Evolutionary conservation across 1,140 invertebrate species (phyloP).

Genomic region (Anastrepha obliqua): DNA sequence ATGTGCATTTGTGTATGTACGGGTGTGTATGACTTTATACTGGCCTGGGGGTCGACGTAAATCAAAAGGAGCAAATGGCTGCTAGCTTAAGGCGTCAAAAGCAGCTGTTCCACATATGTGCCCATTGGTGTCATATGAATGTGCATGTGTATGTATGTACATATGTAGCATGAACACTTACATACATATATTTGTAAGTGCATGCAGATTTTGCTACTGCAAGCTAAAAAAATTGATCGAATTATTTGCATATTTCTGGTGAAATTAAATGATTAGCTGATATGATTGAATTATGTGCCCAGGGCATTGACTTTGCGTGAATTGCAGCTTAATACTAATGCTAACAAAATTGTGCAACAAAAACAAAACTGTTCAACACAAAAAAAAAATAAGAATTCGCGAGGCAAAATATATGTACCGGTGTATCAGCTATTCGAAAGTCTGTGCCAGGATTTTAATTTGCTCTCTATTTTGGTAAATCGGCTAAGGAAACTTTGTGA

Average conservation of each 20-base stretch:
- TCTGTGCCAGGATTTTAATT: too few species aligned
- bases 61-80: slow-evolving; percentile 45
- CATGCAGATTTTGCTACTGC: background rate
- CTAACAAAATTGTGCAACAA: too few species aligned
- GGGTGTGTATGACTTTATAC: background rate
- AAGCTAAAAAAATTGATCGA: background rate
- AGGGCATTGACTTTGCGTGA: background rate
- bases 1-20: background rate
- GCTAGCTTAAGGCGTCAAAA: slow-evolving; percentile 22
- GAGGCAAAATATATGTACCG: too few species aligned
- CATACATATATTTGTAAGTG: background rate
- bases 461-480: too few species aligned
- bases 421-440: too few species aligned
- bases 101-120: slow-evolving; percentile 42
- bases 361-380: too few species aligned
- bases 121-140: background rate
- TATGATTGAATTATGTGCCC: background rate
- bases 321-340: too few species aligned
- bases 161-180: too few species aligned
- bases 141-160: background rate
- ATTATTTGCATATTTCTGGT: slow-evolving; percentile 26
- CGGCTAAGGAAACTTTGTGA: too few species aligned
- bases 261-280: slow-evolving; percentile 34
- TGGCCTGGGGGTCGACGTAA: slow-evolving; percentile 17
- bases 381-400: too few species aligned